phyloP scores from a whole-genome alignment of 2,888 invertebrate genomes.

The Hypena proboscidalis region DNA sequence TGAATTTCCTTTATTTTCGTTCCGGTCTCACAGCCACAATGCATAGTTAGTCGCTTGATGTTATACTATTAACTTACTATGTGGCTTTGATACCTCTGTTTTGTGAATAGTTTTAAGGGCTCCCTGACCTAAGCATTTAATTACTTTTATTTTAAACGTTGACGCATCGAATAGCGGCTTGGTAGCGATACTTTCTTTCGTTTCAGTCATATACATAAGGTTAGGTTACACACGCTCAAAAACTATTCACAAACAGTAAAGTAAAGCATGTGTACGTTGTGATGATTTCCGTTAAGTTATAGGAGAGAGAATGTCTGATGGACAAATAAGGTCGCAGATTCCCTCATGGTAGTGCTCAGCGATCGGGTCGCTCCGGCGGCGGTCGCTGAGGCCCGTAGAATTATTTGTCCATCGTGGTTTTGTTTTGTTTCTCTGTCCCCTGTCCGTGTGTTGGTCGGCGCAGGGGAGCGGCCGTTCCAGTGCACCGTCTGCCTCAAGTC shows the following conservation, averaged over 20 bases:
- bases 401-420: slow-evolving; percentile 85
- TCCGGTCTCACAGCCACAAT: slow-evolving; percentile 81
- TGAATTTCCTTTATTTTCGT: slow-evolving; percentile 76
- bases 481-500: slow-evolving; percentile 87
- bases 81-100: slow-evolving; percentile 80
- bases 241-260: slow-evolving; percentile 85
- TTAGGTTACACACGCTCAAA: slow-evolving; percentile 82
- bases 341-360: slow-evolving; percentile 73
- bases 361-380: slow-evolving; percentile 42
- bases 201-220: slow-evolving; percentile 29
- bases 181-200: slow-evolving; percentile 48
- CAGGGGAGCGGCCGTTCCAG: slow-evolving; percentile 87
- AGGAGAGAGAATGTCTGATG: slow-evolving; percentile 80
- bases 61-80: slow-evolving; percentile 39
- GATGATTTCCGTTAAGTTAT: slow-evolving; percentile 73
- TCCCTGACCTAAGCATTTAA: slow-evolving; percentile 59
- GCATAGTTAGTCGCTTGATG: slow-evolving; percentile 47
- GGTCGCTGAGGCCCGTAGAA: slow-evolving; percentile 52
- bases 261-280: slow-evolving; percentile 84
- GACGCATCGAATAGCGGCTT: slow-evolving; percentile 60
- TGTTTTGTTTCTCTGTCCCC: slow-evolving; percentile 85
- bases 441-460: slow-evolving; percentile 71
- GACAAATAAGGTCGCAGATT: slow-evolving; percentile 80
- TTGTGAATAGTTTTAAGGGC: slow-evolving; percentile 86
- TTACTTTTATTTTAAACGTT: slow-evolving; percentile 25